Conservation (phyloP, 2,888 invertebrate species). For the Pocota personata region DNA sequence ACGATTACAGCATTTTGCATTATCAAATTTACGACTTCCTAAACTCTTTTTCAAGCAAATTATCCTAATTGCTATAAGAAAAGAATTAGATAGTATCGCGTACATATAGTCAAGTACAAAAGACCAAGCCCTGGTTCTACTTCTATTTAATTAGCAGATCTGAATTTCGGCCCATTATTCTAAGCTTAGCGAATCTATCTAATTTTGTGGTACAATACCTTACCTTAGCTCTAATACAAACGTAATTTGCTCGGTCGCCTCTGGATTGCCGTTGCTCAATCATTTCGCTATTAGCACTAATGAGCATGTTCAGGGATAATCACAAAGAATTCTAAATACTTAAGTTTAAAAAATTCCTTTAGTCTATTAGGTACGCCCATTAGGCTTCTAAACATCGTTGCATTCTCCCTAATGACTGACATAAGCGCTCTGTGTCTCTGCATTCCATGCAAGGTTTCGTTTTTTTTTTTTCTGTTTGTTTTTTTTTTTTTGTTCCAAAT, state of each 20-base stretch:
- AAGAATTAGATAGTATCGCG: no score
- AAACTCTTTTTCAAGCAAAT: no score
- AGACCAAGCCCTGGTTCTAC: no score
- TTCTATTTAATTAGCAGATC: no score
- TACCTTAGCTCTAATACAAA: no score
- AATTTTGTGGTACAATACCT: no score
- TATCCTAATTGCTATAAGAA: no score
- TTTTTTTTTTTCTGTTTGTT: background rate
- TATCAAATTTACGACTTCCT: no score
- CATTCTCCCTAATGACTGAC: slow-evolving; percentile 60
- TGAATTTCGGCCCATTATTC: no score
- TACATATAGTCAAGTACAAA: no score
- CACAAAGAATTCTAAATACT: slow-evolving; percentile 49
- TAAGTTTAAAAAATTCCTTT: slow-evolving; percentile 53
- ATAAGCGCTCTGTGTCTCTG: slow-evolving; percentile 44
- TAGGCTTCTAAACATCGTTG: background rate
- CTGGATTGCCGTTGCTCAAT: slow-evolving; percentile 19
- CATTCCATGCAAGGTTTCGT: slow-evolving; percentile 70
- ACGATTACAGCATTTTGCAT: no score
- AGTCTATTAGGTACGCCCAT: slow-evolving; percentile 47
- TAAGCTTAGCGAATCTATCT: no score
- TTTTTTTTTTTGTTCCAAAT: slow-evolving; percentile 21
- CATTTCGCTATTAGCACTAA: slow-evolving; percentile 55
- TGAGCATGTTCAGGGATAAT: slow-evolving; percentile 41
- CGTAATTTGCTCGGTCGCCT: background rate